Percentiles rank a stretch among this genome's conserved stretches.
Conservation (phyloP, 2,797 vertebrate species). For the Paramormyrops hopkinsi region DNA sequence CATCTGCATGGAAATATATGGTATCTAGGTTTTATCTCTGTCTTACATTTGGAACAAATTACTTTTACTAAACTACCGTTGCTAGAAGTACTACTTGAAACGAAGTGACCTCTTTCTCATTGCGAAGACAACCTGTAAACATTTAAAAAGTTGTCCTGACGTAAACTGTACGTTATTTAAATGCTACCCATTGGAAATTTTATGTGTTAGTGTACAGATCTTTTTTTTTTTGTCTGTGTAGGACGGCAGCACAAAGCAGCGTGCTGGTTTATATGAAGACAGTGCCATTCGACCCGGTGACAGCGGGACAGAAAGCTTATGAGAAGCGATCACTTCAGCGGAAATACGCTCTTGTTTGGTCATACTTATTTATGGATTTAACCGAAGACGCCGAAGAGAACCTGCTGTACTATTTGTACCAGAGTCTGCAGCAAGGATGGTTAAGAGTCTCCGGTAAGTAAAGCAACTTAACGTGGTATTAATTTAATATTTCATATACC, state of each 20-base stretch:
- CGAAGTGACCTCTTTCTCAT: neutral
- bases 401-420: slow-evolving; percentile 9
- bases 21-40: neutral
- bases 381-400: slow-evolving; percentile 3
- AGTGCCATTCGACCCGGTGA: neutral
- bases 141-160: neutral
- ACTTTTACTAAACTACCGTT: neutral
- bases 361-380: neutral
- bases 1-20: neutral
- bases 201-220: neutral
- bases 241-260: neutral
- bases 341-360: neutral
- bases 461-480: neutral
- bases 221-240: neutral
- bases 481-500: neutral
- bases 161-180: neutral
- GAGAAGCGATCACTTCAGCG: neutral
- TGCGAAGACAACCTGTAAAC: too few species aligned
- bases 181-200: neutral
- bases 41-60: neutral
- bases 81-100: neutral
- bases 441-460: slow-evolving; percentile 24
- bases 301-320: neutral
- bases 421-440: slow-evolving; percentile 25
- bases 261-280: neutral